Evolutionary conservation across 2,888 invertebrate genomes (phyloP).

Genomic region (Caenorhabditis sulstoni): DNA sequence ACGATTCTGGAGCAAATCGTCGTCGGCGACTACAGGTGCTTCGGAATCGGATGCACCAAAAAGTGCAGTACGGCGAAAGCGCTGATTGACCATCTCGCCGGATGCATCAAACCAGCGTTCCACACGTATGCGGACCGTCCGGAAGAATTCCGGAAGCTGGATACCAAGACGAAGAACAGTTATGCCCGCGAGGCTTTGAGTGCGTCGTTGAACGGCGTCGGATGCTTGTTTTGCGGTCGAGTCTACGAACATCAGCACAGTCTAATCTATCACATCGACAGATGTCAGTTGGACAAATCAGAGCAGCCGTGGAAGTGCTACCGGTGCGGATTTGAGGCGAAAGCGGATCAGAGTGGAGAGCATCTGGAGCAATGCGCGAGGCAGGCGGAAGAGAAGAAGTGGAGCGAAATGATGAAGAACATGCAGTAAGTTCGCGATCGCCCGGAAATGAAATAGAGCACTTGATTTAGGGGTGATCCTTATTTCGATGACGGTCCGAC

Average conservation of each 20-base stretch:
- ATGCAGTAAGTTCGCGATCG: neutral
- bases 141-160: slow-evolving; percentile 41
- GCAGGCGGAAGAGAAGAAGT: slow-evolving; percentile 1
- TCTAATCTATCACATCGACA: slow-evolving; percentile 47
- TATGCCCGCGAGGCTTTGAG: slow-evolving; percentile 25
- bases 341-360: neutral
- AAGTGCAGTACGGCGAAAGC: neutral
- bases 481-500: neutral
- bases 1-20: slow-evolving; percentile 17
- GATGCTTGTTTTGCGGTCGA: slow-evolving; percentile 30
- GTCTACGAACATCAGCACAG: slow-evolving; percentile 12
- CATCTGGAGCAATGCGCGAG: slow-evolving; percentile 30
- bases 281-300: slow-evolving; percentile 39
- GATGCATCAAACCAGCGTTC: slow-evolving; percentile 19
- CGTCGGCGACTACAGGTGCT: slow-evolving; percentile 9
- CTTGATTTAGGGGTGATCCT: no score
- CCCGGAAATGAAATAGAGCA: no score
- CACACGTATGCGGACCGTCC: neutral
- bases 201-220: neutral
- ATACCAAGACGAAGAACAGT: slow-evolving; percentile 2
- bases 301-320: slow-evolving; percentile 56
- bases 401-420: neutral
- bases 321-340: slow-evolving; percentile 32
- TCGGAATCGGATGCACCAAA: slow-evolving; percentile 9
- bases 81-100: slow-evolving; percentile 25